Percentiles rank a stretch among this genome's conserved stretches.
phyloP scores from a whole-genome alignment of 2,888 invertebrate genomes.

The Drosophila setosimentum region DNA sequence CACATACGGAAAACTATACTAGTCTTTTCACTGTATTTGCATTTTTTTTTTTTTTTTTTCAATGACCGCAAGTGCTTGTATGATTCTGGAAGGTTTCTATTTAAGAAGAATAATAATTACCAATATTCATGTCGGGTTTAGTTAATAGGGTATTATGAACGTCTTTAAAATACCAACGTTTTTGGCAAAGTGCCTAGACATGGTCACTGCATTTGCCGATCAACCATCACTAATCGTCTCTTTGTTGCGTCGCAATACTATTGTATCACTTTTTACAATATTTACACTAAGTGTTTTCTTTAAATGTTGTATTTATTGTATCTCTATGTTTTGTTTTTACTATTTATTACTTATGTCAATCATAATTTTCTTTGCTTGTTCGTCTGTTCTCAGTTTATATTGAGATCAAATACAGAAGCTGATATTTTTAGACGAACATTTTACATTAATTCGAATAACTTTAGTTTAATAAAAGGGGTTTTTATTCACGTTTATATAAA shows the following conservation, averaged over 20 bases:
- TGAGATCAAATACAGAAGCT: slow-evolving; percentile 80
- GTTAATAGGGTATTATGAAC: slow-evolving; percentile 41
- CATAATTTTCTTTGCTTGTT: slow-evolving; percentile 26
- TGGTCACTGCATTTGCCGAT: slow-evolving; percentile 23
- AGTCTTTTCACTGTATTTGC: not conserved
- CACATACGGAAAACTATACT: not conserved
- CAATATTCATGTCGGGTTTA: slow-evolving; percentile 52
- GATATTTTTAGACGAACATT: slow-evolving; percentile 69
- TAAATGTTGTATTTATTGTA: slow-evolving; percentile 54
- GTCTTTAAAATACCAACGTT: slow-evolving; percentile 73
- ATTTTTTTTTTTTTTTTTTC: slow-evolving; percentile 8
- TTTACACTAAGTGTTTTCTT: slow-evolving; percentile 79
- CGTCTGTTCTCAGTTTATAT: slow-evolving; percentile 44
- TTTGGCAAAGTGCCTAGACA: slow-evolving; percentile 36
- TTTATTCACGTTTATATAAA: slow-evolving; percentile 47
- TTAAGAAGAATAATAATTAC: slow-evolving; percentile 37
- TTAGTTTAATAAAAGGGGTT: slow-evolving; percentile 42
- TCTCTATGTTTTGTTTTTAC: slow-evolving; percentile 44
- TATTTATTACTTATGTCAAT: slow-evolving; percentile 40
- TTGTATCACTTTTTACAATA: slow-evolving; percentile 78
- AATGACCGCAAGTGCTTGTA: slow-evolving; percentile 21
- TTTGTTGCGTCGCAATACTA: slow-evolving; percentile 57
- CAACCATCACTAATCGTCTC: slow-evolving; percentile 19
- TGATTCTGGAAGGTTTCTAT: slow-evolving; percentile 12
- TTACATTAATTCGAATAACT: slow-evolving; percentile 66